Evolutionary conservation across 2,113 vertebrate genomes (phyloP), one percentile per base, ranked within the genome.

Genomic region (Procavia capensis): DNA sequence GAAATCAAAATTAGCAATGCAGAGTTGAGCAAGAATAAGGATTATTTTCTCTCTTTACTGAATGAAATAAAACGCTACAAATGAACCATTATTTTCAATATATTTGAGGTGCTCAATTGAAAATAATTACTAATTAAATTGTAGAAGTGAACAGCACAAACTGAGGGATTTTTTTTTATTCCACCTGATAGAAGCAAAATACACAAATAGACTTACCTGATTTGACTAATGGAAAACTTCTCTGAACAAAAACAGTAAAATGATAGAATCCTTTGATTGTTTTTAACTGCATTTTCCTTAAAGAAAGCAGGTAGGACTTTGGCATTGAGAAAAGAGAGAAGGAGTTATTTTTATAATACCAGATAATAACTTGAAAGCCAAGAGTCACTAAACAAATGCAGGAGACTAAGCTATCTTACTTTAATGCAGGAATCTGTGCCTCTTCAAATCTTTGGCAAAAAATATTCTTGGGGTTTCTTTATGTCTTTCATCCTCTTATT

Each of bases 351-450:
- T 84, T 92, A 41, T 95, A 97, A 97, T 90, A 76, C 63, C 25
- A 0, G 88, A 94, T 95, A 97, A 94, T 95, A 97, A 79, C 63
- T 61, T 95, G 63, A 95, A 96, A 96, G 95, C 91, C 85, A 92
- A 70, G 79, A 83, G 63, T 92, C 68, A 59, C 57, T 79, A 82
- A 89, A 50, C 4, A 50, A 92, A 90, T 82, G 61, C 61, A 57
- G 43, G 39, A 57, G n/a, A 88, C 88, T 97, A 94, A 96, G 68
- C 91, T 63, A 64, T 80, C 70, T 83, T 80, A 80, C 85, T 95
- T 93, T 97, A 95, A 86, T 78, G 88, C 1, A 1, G 57, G 61
- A 85, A 95, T 47, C 36, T 79, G 47, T 14, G 25, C 83, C 75
- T 87, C 96, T 91, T 88, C 94, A 92, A 84, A 47, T 85, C 41